Base-by-base conservation (phyloP, 2,888 invertebrate species). In the Laothoe populi region DNA sequence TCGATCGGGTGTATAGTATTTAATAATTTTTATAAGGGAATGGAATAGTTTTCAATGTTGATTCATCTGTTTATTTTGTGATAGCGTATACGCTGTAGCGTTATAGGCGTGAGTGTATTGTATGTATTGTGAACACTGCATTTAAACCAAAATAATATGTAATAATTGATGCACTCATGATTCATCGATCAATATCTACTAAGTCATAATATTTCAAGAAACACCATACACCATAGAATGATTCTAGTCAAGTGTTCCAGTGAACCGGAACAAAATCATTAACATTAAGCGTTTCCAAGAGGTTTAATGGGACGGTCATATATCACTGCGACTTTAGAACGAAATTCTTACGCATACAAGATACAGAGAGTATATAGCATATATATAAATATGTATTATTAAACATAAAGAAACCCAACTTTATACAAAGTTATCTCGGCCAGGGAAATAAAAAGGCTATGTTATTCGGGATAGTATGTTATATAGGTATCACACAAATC, bases 221-320 rank as follows among this genome's bases (percentile, higher is more conserved):
- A 48, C 48, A 48, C n/a, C 49, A 35, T 21, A 11, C 3, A 19
- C 8, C 8, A 10, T 1, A 38, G 1, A 7, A 31, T 31, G 23
- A n/a, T 24, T 35, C 8, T 10, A 49, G n/a, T 49, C 19, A 35
- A 19, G 53, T 35, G 53, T 53, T 53, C 53, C 10, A 35, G 21
- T 11, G 53, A 53, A 53, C 31, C 53, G 35, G 35, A 35, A 53
- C 53, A 19, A 11, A 31, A 53, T 53, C 35, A 35, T 35, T 31
- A 53, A 19, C 31, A 31, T 53, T 16, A 19, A 53, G 35, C 10
- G 53, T 35, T 53, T 35, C 53, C 35, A 11, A 53, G 53, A 53
- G 35, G 4, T 21, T 53, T 35, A 19, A 11, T 21, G 53, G 53
- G 53, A 53, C 31, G 35, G 11, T 21, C 35, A 19, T 35, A 35